These are phyloP conservation scores for Galbula dea DNA, from an alignment of 2,113 vertebrate species.

Conservation along the genomic window DNA sequence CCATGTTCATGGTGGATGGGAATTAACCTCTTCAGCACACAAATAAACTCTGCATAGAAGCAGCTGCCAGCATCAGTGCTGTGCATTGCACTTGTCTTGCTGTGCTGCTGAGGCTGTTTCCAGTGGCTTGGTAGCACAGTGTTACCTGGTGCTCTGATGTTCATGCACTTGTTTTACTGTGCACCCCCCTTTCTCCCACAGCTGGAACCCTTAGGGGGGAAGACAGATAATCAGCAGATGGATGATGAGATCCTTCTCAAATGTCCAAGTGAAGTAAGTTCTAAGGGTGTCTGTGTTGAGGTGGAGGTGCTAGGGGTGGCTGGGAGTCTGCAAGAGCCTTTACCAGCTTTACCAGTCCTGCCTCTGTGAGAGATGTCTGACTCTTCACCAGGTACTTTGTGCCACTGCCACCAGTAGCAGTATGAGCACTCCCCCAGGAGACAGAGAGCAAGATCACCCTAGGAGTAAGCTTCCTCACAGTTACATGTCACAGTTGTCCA, in stretches of 20 bases:
- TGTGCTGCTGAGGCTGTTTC: background rate
- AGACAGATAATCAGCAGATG: slow-evolving; percentile 35
- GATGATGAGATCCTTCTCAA: slow-evolving; percentile 15
- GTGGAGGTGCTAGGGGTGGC: background rate
- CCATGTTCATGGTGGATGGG: fast-evolving
- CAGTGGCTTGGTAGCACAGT: background rate
- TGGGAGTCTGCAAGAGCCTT: background rate
- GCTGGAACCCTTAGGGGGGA: slow-evolving; percentile 74
- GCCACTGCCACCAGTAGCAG: background rate
- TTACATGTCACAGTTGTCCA: background rate
- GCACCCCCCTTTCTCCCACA: background rate
- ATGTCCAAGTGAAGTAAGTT: slow-evolving; percentile 70
- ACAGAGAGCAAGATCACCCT: background rate
- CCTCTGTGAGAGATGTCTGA: fast-evolving
- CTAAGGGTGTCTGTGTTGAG: background rate
- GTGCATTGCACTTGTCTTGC: background rate
- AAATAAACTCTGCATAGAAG: background rate
- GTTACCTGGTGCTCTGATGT: background rate
- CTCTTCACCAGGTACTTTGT: background rate
- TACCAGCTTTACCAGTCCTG: background rate
- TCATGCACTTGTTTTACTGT: background rate
- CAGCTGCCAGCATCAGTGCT: background rate
- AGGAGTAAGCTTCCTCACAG: background rate
- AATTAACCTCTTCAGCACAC: background rate
- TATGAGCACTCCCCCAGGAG: fast-evolving